Conservation (phyloP, 2,113 vertebrate species). For the Cygnus atratus region DNA sequence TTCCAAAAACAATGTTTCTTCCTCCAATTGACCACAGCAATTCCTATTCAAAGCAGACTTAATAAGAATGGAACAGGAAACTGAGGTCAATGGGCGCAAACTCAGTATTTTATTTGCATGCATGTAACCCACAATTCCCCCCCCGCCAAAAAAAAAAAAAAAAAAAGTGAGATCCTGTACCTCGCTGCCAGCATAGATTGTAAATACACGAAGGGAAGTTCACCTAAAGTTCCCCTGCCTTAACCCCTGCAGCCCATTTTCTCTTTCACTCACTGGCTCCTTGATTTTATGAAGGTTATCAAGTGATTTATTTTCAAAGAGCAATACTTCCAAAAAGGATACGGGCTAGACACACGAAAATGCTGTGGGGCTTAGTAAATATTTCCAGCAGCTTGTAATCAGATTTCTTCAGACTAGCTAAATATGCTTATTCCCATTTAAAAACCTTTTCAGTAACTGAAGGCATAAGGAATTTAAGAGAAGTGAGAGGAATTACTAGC, state of each 20-base stretch:
- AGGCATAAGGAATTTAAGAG: background rate
- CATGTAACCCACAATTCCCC: background rate
- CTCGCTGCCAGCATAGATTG: background rate
- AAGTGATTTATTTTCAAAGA: background rate
- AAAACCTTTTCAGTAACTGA: background rate
- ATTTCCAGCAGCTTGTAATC: background rate
- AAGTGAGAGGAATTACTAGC: background rate
- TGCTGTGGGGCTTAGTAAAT: accelerated
- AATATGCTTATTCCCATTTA: background rate
- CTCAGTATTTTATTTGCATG: background rate
- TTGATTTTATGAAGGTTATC: background rate
- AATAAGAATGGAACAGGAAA: conserved; percentile 36
- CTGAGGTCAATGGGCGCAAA: background rate
- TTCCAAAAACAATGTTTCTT: conserved; percentile 45
- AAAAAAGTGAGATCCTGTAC: background rate
- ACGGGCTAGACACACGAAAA: background rate
- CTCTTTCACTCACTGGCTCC: background rate
- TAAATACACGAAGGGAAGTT: background rate
- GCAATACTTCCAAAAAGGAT: accelerated
- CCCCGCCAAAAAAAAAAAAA: background rate
- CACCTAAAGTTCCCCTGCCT: background rate
- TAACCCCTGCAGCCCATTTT: background rate
- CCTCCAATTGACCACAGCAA: background rate
- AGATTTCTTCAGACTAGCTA: background rate
- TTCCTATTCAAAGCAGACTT: background rate